Percentiles rank a stretch among this genome's conserved stretches.
phyloP scores from a whole-genome alignment of 1,140 invertebrate genomes.

The Orchestia grillus region DNA sequence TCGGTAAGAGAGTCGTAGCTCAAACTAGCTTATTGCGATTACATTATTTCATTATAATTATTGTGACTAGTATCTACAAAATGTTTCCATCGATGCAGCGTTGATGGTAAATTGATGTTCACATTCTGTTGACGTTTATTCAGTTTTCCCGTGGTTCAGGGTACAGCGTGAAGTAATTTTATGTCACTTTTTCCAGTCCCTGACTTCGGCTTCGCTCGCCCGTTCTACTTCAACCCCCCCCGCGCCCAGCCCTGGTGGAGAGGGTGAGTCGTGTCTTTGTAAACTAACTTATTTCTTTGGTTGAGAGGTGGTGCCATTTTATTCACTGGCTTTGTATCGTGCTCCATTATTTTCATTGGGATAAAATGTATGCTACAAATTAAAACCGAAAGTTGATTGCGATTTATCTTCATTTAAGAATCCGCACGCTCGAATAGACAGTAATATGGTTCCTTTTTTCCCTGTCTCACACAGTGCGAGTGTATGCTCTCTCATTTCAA shows the following conservation, averaged over 20 bases:
- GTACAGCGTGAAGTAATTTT: neutral
- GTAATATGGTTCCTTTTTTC: too few species aligned
- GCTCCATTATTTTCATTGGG: too few species aligned
- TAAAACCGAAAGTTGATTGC: too few species aligned
- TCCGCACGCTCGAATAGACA: too few species aligned
- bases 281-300: neutral
- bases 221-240: neutral
- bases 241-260: slow-evolving; percentile 16
- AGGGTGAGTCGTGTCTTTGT: neutral
- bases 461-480: neutral
- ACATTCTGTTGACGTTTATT: neutral
- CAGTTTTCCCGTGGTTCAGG: neutral
- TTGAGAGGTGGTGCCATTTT: neutral
- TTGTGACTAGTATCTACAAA: neutral
- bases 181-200: neutral
- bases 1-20: neutral
- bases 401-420: too few species aligned
- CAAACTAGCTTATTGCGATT: neutral
- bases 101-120: neutral
- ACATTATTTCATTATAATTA: neutral
- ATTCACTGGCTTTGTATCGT: neutral
- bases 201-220: slow-evolving; percentile 23
- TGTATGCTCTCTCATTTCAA: neutral
- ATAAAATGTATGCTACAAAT: too few species aligned
- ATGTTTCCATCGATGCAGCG: neutral